A percentile compares a stretch with the other conserved stretches of the same genome.
Conservation (phyloP, 2,888 invertebrate genomes). For the Hypselothyrea guttata region DNA sequence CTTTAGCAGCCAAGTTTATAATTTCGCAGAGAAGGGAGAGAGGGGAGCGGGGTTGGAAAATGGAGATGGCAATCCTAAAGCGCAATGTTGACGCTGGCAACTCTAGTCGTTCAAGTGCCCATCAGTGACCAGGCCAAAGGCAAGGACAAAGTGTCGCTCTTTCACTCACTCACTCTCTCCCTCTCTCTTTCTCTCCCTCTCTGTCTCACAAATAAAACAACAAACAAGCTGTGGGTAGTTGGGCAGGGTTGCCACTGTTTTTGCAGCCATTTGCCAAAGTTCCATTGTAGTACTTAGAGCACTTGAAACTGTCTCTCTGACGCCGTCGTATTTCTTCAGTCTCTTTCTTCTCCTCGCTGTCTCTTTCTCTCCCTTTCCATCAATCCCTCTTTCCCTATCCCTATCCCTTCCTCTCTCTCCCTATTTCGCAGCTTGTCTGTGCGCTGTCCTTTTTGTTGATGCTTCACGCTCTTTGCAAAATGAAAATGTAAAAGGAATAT, state of each 20-base stretch:
- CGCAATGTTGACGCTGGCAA: conserved; percentile 41
- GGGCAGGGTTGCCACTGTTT: too few relatives aligned
- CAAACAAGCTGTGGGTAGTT: conserved; percentile 11
- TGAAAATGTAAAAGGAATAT: conserved; percentile 81
- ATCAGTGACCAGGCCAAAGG: conserved; percentile 56
- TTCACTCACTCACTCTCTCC: too few relatives aligned
- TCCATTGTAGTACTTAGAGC: conserved; percentile 62
- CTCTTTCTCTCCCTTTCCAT: conserved; percentile 1
- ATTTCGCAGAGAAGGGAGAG: conserved; percentile 39
- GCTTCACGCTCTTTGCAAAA: conserved; percentile 69
- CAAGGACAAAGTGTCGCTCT: conserved; percentile 20
- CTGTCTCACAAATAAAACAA: neutral
- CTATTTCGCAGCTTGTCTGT: conserved; percentile 30
- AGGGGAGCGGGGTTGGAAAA: conserved; percentile 1
- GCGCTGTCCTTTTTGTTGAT: conserved; percentile 67
- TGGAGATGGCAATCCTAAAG: conserved; percentile 22
- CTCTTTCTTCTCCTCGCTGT: conserved; percentile 38
- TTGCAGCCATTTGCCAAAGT: conserved; percentile 56
- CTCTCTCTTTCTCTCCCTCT: neutral
- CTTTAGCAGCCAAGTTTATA: conserved; percentile 77
- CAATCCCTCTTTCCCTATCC: neutral
- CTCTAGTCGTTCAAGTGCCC: conserved; percentile 75
- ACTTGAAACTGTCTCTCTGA: conserved; percentile 37
- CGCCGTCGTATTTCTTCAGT: conserved; percentile 67
- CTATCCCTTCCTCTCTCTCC: neutral